Evolutionary conservation across 1,140 invertebrate species (phyloP), one percentile per base, ranked within the genome.

Genomic region (Episyrphus balteatus): DNA sequence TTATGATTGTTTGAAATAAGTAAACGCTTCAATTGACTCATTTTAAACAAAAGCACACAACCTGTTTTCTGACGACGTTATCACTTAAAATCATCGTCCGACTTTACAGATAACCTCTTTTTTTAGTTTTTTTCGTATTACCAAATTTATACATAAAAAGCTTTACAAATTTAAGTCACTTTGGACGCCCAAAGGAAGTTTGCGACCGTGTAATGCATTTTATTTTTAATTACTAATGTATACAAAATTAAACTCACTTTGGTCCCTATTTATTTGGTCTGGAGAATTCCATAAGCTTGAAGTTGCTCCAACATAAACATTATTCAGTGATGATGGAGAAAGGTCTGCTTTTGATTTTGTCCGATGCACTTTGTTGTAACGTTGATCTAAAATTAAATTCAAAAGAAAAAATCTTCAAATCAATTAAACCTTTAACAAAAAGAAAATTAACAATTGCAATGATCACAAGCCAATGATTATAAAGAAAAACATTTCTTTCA

Each of bases 251-350:
- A 41, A 44, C 46, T 47, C 12, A 49, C 51, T 18, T 44, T 47
- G 31, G 21, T 37, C 21, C 42, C 48, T 31, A 19, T 52, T 40
- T 18, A 52, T 49, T 45, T 60, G 61, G 53, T 62, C 61, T 48
- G 65, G 62, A 19, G 60, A 52, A 47, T 66, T 66, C 58, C 57
- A 66, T 49, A 66, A 50, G 38, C 60, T 65, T 42, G 62, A 66
- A 43, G 60, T 62, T 45, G 58, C 62, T 5, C 50, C 50, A 40
- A 51, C 34, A 7, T 53, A 65, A 17, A 65, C 54, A 40, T 62
- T 66, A 46, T 65, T 65, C 45, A 61, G 19, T 3, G 53, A 50
- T 1, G 56, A 54, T 6, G 55, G 40, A 18, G 54, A 40, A 43
- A 61, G 57, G 44, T 44, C 49, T 15, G 50, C 36, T 37, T 57